Conservation (phyloP, 2,797 vertebrate genomes). For the Gila robusta region DNA sequence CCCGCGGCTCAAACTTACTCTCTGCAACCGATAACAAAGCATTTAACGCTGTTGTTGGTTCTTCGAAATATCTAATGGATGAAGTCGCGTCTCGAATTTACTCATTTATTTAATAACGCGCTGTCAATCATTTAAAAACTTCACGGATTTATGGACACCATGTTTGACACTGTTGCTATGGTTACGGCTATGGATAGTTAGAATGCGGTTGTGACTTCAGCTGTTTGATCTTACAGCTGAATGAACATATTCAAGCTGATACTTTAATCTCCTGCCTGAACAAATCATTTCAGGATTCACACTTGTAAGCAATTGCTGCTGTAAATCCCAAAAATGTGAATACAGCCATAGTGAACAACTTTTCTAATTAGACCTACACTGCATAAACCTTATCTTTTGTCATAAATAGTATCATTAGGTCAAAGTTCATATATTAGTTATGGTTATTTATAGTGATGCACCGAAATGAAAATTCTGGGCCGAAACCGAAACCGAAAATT, state of each 20-base stretch:
- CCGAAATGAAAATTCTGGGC: too few species aligned
- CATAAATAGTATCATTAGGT: not conserved
- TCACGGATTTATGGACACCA: not conserved
- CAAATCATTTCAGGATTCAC: not conserved
- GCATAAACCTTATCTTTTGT: not conserved
- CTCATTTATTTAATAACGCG: not conserved
- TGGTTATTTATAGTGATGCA: not conserved
- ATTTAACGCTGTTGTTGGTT: not conserved
- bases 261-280: not conserved
- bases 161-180: not conserved
- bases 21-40: not conserved
- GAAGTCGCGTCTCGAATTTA: not conserved
- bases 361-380: not conserved
- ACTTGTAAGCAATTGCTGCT: not conserved
- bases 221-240: too few species aligned
- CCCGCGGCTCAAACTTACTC: too few species aligned
- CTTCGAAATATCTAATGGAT: not conserved
- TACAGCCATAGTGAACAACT: not conserved
- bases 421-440: not conserved
- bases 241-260: not conserved
- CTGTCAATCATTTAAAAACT: not conserved
- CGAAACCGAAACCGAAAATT: too few species aligned
- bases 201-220: not conserved
- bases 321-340: not conserved
- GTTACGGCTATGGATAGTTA: not conserved